Evolutionary conservation across 2,797 vertebrate genomes (phyloP), one percentile per base, ranked within the genome.

Genomic region (Falco rusticolus): DNA sequence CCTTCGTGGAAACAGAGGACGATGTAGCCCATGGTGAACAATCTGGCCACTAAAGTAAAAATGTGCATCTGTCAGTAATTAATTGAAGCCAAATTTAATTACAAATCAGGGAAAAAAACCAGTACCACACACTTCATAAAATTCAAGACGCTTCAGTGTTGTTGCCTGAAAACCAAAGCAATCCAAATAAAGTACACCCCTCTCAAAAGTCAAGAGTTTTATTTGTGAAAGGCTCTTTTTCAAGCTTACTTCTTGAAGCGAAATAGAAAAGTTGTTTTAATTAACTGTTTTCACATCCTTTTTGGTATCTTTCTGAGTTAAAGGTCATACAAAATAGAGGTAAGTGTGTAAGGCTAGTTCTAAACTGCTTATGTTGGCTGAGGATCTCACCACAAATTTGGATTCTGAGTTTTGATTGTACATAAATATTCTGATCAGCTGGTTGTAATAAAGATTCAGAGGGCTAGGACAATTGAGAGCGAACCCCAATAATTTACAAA

Each of bases 41-140:
- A 93, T 97, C 96, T 96, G 91, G 84, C 89, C 91, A 51, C 85
- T 84, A 33, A 95, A 94, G 72, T 85, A 66, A 95, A 91, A 94
- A 93, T 33, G 69, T 95, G 78, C 94, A 95, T 96, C 96, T 97
- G 96, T 90, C 90, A 95, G 90, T 96, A 96, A 97, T 97, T 96
- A 97, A 97, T 97, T 95, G 93, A 87, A 93, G 96, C 80, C 90
- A 97, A 96, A 96, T 86, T 94, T 96, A 96, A 93, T 96, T 97
- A 97, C 90, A 97, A 96, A 95, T 93, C 89, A 92, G 34, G 72
- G 39, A 9, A 92, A 92, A 97, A 89, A 96, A 81, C 6, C 81
- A 90, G 54, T 81, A 39, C 79, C 34, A 19, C n/a, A 4, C 77
- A 60, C 59, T 95, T 96, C 63, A 91, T 94, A 96, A 92, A 95